Conservation (phyloP, 2,888 invertebrate genomes). For the Minunthozetes semirufus region DNA sequence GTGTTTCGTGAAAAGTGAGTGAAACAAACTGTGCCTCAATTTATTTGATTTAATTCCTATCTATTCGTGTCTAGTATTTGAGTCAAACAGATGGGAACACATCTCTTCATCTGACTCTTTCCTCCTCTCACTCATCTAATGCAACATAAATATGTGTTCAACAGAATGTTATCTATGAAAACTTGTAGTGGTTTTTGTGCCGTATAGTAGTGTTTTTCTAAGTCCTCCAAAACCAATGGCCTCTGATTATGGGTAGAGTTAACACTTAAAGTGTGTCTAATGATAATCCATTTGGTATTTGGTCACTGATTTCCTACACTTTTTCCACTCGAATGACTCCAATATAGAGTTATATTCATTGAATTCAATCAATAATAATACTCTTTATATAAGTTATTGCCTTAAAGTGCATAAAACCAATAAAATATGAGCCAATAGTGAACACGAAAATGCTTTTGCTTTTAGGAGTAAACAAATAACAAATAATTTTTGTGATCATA, state of each 20-base stretch:
- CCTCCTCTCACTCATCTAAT: no score
- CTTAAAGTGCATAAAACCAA: slow-evolving; percentile 1
- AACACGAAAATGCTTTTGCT: slow-evolving; percentile 6
- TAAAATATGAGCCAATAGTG: background rate
- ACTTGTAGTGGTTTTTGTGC: no score
- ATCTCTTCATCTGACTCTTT: no score
- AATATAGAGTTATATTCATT: background rate
- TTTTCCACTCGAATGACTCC: background rate
- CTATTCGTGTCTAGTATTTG: no score
- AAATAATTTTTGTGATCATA: background rate
- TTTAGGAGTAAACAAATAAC: background rate
- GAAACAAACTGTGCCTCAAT: no score
- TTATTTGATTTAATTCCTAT: no score
- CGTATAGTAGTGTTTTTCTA: no score
- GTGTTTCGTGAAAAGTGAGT: no score
- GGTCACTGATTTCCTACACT: background rate
- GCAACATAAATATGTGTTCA: no score
- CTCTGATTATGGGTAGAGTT: slow-evolving; percentile 4
- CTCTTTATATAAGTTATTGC: background rate
- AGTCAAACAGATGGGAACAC: no score
- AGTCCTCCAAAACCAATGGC: background rate
- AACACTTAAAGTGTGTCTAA: background rate
- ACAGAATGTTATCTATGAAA: no score
- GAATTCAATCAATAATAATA: background rate
- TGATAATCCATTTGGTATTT: slow-evolving; percentile 18